phyloP scores from a whole-genome alignment of 2,888 invertebrate genomes.

The Sphaerolaimus hirsutus region DNA sequence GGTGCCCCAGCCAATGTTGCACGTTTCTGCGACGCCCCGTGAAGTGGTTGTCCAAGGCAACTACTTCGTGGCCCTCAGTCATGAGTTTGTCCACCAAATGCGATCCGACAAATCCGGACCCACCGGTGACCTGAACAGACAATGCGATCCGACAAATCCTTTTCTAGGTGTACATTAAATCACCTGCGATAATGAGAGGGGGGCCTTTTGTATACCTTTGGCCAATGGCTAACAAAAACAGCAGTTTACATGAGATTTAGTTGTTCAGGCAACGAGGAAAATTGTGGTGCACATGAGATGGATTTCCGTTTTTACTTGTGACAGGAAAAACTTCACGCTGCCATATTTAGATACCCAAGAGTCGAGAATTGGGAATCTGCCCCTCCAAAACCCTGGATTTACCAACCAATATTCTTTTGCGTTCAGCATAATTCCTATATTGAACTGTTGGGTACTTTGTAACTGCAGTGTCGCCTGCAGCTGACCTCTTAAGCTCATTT shows the following conservation, averaged over 20 bases:
- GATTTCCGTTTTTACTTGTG: no score
- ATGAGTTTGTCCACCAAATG: slow-evolving; percentile 84
- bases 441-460: slow-evolving; percentile 70
- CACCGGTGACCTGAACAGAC: slow-evolving; percentile 54
- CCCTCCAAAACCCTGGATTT: slow-evolving; percentile 22
- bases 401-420: slow-evolving; percentile 63
- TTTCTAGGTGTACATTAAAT: no score
- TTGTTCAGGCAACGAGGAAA: neutral
- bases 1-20: slow-evolving; percentile 94
- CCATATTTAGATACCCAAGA: no score
- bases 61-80: slow-evolving; percentile 72
- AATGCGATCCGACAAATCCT: no score
- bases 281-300: no score
- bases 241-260: neutral
- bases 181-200: no score
- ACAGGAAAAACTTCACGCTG: no score
- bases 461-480: no score
- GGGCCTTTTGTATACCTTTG: slow-evolving; percentile 12
- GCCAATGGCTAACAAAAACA: neutral
- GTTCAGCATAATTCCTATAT: slow-evolving; percentile 64
- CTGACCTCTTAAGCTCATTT: no score
- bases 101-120: slow-evolving; percentile 95
- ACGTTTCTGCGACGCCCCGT: slow-evolving; percentile 88
- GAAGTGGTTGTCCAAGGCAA: slow-evolving; percentile 90
- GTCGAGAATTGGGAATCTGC: no score